These are phyloP conservation scores for Prionailurus bengalensis DNA, from an alignment of 2,113 vertebrate genomes.

Conservation along the genomic window DNA sequence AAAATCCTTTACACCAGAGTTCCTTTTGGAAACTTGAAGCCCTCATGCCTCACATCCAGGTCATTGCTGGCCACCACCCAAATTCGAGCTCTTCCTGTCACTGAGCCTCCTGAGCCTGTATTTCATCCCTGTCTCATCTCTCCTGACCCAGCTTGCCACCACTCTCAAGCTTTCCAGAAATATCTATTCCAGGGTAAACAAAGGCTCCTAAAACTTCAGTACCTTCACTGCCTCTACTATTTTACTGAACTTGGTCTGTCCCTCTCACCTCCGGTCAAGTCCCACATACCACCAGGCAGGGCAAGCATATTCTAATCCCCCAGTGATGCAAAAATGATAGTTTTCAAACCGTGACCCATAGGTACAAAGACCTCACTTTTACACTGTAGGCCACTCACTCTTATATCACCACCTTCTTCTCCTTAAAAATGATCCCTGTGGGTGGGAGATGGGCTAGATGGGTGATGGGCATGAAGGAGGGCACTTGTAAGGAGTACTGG, in stretches of 20 bases:
- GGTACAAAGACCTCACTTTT: background rate
- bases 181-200: background rate
- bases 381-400: background rate
- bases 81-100: slow-evolving; percentile 9
- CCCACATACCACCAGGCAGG: background rate
- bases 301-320: background rate
- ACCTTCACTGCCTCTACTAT: background rate
- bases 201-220: background rate
- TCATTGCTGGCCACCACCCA: background rate
- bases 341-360: background rate
- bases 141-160: background rate
- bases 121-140: background rate
- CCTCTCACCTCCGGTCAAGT: background rate
- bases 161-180: background rate
- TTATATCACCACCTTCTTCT: background rate
- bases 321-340: background rate
- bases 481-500: too few species aligned
- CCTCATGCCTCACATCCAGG: background rate
- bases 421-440: background rate
- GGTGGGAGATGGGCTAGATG: too few species aligned
- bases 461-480: too few species aligned
- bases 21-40: background rate
- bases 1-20: background rate
- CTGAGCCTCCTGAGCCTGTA: background rate
- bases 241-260: background rate